Evolutionary conservation across 2,797 vertebrate species (phyloP), one percentile per base, ranked within the genome.

Genomic region (Limnodromus scolopaceus): DNA sequence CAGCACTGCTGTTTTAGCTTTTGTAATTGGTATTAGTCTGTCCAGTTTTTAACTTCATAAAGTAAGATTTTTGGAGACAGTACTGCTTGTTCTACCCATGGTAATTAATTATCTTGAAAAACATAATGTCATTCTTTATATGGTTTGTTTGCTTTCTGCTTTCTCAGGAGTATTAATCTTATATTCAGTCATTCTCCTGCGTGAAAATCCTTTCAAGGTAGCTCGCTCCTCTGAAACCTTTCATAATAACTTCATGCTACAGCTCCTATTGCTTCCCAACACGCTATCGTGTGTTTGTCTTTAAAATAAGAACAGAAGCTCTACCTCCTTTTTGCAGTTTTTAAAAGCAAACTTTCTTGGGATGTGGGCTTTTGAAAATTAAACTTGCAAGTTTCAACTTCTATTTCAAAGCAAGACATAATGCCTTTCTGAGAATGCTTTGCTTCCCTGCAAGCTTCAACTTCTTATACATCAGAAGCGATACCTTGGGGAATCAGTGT

Each of bases 301-400:
- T 81, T 63, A 45, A 87, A 90, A 85, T 57, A 88, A 86, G 60
- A 87, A 71, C 16, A 90, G 65, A 86, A 91, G 14, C 39, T 91
- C 38, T 72, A 18, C 34, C 60, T 94, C 28, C 16, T 55, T 91
- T 68, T 82, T 63, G 11, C 49, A 41, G 36, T 71, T 92, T 91
- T 84, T 76, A 49, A 87, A 89, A 89, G 80, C 46, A 92, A 79
- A 87, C 14, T 88, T 94, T 72, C 41, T 95, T 93, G 71, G 43
- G 43, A 66, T 87, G 32, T 36, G 70, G 55, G 22, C 74, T 93
- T 91, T 88, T 87, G 85, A 87, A 95, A 91, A 79, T 87, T 74
- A 82, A 93, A 87, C 55, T 68, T 76, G 54, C 12, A 72, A 82
- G 54, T 66, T 92, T 75, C 69, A 83, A 84, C 69, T 60, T 87